These are phyloP conservation scores for Octopus bimaculoides DNA, from an alignment of 1,140 invertebrate genomes.

Conservation along the genomic window DNA sequence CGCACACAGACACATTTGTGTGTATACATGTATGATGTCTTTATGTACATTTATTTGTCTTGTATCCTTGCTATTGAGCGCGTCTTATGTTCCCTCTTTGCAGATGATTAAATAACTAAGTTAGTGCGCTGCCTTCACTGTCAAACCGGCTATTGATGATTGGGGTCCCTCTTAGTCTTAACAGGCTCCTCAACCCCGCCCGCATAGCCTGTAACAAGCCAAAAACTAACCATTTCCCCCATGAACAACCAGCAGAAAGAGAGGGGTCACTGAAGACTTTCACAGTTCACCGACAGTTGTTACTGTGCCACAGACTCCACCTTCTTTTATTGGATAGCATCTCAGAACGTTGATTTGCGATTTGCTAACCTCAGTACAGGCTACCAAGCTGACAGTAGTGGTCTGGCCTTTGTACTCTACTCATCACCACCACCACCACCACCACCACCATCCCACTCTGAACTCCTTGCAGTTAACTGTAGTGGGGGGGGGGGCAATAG, in stretches of 20 bases:
- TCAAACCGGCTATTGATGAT: slow-evolving; percentile 5
- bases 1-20: too few species aligned
- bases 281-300: neutral
- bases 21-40: too few species aligned
- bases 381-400: slow-evolving; percentile 20
- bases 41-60: neutral
- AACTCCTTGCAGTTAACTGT: neutral
- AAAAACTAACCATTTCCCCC: neutral
- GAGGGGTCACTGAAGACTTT: slow-evolving; percentile 7
- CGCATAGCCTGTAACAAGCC: slow-evolving; percentile 9
- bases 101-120: slow-evolving; percentile 12
- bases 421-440: neutral
- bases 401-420: neutral
- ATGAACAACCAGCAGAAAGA: slow-evolving; percentile 7
- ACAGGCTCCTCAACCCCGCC: neutral
- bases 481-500: slow-evolving; percentile 5
- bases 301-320: slow-evolving; percentile 3
- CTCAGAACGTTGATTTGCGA: neutral
- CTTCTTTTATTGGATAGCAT: neutral
- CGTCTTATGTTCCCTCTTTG: slow-evolving; percentile 13
- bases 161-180: neutral
- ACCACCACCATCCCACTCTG: neutral
- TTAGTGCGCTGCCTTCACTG: slow-evolving; percentile 8
- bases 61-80: slow-evolving; percentile 5
- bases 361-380: slow-evolving; percentile 10